Evolutionary conservation across 1,140 invertebrate genomes (phyloP), one percentile per base, ranked within the genome.

Genomic region (Drosophila tsacasi): DNA sequence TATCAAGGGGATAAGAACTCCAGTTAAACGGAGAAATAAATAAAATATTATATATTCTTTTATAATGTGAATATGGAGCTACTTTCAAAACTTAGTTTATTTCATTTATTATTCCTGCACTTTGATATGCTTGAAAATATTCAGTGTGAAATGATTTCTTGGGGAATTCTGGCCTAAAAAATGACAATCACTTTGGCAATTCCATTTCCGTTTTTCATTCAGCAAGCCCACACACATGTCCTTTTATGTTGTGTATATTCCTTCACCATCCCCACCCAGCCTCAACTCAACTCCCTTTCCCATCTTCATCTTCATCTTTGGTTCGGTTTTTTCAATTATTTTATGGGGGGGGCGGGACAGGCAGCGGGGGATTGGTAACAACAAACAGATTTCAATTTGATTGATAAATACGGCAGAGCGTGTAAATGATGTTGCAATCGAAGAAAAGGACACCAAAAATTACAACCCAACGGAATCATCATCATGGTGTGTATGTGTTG

Each of bases 331-430:
- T 81, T 81, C 79, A 81, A 81, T 81, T 81, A 81, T 81, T 62
- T 76, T 71, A 61, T 69, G 59, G 47, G 13, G 17, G 13, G 39
- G 1, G 10, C 25, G 46, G 17, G 19, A 19, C 13, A 8, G n/a
- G 21, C 23, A 46, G 35, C 55, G 37, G 44, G 68, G 69, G 25
- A 32, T 32, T 61, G 68, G 73, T 66, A 81, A 89, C 84, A 89
- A 89, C 81, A 87, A 87, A 87, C 79, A 84, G 81, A 87, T 89
- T 90, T 89, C 85, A 89, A 89, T 89, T 84, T 90, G 85, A 90
- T 89, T 89, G 84, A 89, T 89, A 89, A 89, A 90, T 81, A 73
- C 71, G 40, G 50, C 59, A 81, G 61, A 60, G 52, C 73, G 76
- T 83, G 76, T 76, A 78, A 83, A 78, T 78, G 84, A 63, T 89